phyloP scores from a whole-genome alignment of 53 echinoderm and acorn worm species.

The Patiria pectinifera region DNA sequence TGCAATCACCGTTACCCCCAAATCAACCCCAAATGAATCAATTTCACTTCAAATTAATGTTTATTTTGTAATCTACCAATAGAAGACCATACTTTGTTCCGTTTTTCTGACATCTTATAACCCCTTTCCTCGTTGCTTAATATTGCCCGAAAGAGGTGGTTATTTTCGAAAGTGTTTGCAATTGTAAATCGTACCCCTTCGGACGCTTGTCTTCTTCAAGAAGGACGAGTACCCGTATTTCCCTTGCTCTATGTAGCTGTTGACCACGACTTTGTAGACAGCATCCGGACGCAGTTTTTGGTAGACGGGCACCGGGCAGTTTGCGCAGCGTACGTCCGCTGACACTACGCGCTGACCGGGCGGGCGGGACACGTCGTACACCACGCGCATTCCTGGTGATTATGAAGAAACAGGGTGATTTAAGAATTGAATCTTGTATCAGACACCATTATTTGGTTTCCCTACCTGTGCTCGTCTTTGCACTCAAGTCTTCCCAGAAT shows the following conservation, averaged over 20 bases:
- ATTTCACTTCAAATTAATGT: too few species aligned
- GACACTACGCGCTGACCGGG: conserved; percentile 72
- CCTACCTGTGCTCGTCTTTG: too few species aligned
- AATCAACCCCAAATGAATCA: too few species aligned
- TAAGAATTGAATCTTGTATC: too few species aligned
- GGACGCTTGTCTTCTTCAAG: conserved; percentile 59
- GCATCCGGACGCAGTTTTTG: conserved; percentile 44
- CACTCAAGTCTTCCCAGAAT: too few species aligned
- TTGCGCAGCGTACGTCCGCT: conserved; percentile 70
- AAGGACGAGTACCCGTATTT: conserved; percentile 81
- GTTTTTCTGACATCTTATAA: too few species aligned
- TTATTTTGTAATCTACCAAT: too few species aligned
- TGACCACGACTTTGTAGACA: conserved; percentile 74
- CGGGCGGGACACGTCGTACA: conserved; percentile 73
- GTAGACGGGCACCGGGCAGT: conserved; percentile 66
- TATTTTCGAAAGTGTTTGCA: background rate
- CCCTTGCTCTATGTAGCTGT: conserved; percentile 91
- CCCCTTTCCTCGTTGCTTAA: too few species aligned
- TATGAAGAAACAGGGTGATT: background rate
- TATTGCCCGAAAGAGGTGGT: background rate
- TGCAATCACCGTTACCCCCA: too few species aligned
- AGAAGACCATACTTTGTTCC: too few species aligned
- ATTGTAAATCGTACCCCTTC: conserved; percentile 50
- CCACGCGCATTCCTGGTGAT: conserved; percentile 72
- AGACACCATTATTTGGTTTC: too few species aligned